Conservation (phyloP, 2,888 invertebrate genomes). For the Pseudococcus jackbeardsleyi region DNA sequence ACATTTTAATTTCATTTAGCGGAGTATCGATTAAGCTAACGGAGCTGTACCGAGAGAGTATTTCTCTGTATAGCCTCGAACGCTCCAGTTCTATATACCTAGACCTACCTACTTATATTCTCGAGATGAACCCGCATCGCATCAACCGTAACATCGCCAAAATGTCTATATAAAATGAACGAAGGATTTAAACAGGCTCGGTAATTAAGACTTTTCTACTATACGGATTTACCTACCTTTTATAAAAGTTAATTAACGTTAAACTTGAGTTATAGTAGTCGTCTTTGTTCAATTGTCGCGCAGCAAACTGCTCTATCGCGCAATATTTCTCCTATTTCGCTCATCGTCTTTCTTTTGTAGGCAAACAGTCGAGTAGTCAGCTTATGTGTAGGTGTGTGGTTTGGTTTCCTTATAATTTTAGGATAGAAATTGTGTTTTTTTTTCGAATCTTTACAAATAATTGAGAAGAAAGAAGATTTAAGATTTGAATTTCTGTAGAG, state of each 20-base stretch:
- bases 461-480: no score
- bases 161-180: conserved; percentile 23
- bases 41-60: background rate
- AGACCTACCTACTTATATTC: background rate
- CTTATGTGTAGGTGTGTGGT: no score
- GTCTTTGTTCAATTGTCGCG: conserved; percentile 1
- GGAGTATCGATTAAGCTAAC: conserved; percentile 19
- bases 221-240: background rate
- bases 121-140: conserved; percentile 17
- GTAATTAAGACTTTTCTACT: conserved; percentile 18
- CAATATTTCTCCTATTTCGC: background rate
- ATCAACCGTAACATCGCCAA: background rate
- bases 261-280: background rate
- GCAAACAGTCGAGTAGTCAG: no score
- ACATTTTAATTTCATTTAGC: conserved; percentile 22
- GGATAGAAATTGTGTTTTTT: no score
- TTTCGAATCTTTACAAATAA: no score
- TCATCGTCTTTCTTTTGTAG: background rate
- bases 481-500: no score
- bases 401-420: no score
- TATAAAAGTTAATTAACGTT: conserved; percentile 24
- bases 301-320: background rate
- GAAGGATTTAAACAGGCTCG: conserved; percentile 8
- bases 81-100: background rate
- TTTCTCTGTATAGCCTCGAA: background rate